These are phyloP conservation scores for Pyralis farinalis DNA, from an alignment of 2,888 invertebrate genomes.

Conservation along the genomic window DNA sequence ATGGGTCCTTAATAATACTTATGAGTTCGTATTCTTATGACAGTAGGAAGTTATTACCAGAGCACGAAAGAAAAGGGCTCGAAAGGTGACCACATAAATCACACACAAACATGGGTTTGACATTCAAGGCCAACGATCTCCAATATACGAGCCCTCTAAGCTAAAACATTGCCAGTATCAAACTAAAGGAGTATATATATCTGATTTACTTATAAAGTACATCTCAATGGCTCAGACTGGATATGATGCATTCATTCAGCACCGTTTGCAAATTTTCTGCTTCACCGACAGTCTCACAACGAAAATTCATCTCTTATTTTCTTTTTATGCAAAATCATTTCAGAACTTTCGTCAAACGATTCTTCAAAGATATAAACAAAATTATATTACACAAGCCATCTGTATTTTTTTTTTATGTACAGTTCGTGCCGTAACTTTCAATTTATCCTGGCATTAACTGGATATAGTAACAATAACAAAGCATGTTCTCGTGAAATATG, in stretches of 20 bases:
- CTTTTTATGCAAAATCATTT: slow-evolving; percentile 17
- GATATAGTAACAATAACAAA: slow-evolving; percentile 41
- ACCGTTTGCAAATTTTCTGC: slow-evolving; percentile 33
- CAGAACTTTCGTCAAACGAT: slow-evolving; percentile 21
- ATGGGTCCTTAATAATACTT: slow-evolving; percentile 6
- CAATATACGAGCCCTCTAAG: background rate
- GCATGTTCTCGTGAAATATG: slow-evolving; percentile 41
- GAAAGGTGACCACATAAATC: slow-evolving; percentile 16
- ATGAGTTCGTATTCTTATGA: slow-evolving; percentile 16
- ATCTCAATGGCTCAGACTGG: slow-evolving; percentile 23
- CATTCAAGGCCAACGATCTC: slow-evolving; percentile 8
- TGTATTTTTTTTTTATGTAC: slow-evolving; percentile 26
- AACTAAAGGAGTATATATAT: slow-evolving; percentile 1
- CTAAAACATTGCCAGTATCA: slow-evolving; percentile 6
- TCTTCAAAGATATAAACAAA: slow-evolving; percentile 21
- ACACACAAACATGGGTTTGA: slow-evolving; percentile 9
- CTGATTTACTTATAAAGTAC: slow-evolving; percentile 21
- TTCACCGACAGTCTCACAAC: slow-evolving; percentile 25
- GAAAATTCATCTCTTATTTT: slow-evolving; percentile 27
- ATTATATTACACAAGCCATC: slow-evolving; percentile 23
- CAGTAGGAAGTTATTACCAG: slow-evolving; percentile 20
- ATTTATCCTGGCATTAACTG: slow-evolving; percentile 36
- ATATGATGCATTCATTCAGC: slow-evolving; percentile 30
- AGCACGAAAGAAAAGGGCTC: slow-evolving; percentile 12
- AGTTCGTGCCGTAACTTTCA: slow-evolving; percentile 34